Base-by-base conservation (phyloP, 2,797 vertebrate species). In the Varecia variegata region DNA sequence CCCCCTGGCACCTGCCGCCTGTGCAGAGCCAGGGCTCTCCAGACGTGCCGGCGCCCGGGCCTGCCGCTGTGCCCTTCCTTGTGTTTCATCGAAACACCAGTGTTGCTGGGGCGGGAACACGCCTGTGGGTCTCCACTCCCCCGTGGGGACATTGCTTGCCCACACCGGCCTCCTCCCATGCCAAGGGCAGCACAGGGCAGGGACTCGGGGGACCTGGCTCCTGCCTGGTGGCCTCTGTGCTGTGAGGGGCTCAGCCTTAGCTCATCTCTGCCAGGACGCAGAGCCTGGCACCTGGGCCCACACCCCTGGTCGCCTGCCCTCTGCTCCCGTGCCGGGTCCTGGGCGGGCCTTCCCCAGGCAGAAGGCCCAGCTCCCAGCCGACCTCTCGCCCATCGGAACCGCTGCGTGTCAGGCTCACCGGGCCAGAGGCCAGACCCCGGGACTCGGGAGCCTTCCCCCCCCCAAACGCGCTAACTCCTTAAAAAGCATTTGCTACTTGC, bases 141-240 rank as follows among this genome's bases (percentile, higher is more conserved):
- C 27, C 0, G 0, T 6, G 27, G 73, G 60, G 58, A 27, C 30
- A 20, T n/a, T 0, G 60, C 20, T 18, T 45, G 5, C 38, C 30
- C 58, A 30, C 30, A 27, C 14, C 10, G 35, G 14, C 52, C 35
- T 20, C 25, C 38, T 54, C 38, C 52, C 14, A 1, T 25, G 32
- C 45, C 20, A 7, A n/a, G 30, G 58, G 62, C 70, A 94, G 83
- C 52, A 12, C 67, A 12, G 65, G 30, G 56, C 32, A 27, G 15
- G 6, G 35, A 60, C 3, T 1, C 9, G 17, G 25, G 27, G 25
- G 43, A 47, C 15, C 12, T 5, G 20, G 73, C 21, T 4, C 17
- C 10, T 1, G 12, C 27, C 27, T 15, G 9, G 43, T 10, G 20
- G 77, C 70, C 35, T 84, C 52, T 43, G 30, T 77, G 71, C 54